Percentiles rank a stretch among this genome's conserved stretches.
Evolutionary conservation across 2,113 vertebrate species (phyloP).

Genomic region (Bubo blakistoni): DNA sequence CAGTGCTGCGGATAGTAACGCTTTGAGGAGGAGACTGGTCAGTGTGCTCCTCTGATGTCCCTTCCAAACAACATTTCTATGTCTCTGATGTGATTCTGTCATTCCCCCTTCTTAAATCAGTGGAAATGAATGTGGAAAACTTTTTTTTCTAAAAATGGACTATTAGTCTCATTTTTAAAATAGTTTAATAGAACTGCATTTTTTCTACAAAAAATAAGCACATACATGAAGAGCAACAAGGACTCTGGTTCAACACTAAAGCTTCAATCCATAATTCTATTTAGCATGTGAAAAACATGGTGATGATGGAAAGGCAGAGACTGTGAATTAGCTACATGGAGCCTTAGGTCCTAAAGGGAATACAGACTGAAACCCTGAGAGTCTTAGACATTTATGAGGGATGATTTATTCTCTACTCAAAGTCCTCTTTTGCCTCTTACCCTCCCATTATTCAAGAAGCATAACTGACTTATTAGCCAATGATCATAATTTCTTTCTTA

Average conservation of each 20-base stretch:
- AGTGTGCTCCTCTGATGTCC: accelerated
- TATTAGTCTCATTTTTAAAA: background rate
- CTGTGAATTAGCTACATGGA: background rate
- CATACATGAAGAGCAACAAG: background rate
- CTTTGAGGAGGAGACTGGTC: background rate
- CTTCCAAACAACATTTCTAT: background rate
- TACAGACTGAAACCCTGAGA: background rate
- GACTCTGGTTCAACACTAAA: background rate
- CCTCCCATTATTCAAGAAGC: background rate
- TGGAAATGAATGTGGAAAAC: background rate
- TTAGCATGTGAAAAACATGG: background rate
- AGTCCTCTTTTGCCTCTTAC: background rate
- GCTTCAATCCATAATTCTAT: background rate
- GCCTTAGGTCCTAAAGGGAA: background rate
- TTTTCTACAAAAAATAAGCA: background rate
- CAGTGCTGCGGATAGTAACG: background rate
- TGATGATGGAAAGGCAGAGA: background rate
- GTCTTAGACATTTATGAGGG: background rate
- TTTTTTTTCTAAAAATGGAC: background rate
- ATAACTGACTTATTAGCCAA: background rate
- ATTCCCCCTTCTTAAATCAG: background rate
- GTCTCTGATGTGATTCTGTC: background rate
- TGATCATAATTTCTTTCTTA: background rate
- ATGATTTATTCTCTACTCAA: background rate
- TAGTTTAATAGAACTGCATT: background rate